These are phyloP conservation scores for Poliocrania exsul DNA, from an alignment of 2,797 vertebrate genomes.

Conservation along the genomic window DNA sequence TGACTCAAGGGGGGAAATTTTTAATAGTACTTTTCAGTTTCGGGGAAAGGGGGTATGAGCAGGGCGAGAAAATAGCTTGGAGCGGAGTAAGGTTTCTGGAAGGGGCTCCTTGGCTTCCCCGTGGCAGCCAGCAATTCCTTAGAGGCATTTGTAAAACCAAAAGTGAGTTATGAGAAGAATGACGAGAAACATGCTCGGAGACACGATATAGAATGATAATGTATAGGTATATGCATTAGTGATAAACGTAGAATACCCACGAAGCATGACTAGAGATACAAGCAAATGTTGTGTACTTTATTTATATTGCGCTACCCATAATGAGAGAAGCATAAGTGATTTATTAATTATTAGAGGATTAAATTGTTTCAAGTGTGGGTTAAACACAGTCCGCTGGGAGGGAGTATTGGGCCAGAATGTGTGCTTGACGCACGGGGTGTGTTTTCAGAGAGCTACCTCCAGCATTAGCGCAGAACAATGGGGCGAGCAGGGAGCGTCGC, in stretches of 20 bases:
- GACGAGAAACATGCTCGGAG: neutral
- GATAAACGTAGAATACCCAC: neutral
- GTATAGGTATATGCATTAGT: neutral
- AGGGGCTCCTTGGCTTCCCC: too few species aligned
- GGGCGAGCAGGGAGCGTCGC: fast-evolving
- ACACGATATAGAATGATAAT: neutral
- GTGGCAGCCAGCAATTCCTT: too few species aligned
- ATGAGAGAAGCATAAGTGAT: neutral
- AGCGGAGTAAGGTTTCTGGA: fast-evolving
- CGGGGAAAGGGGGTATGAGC: neutral
- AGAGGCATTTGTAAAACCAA: neutral
- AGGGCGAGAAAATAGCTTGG: neutral
- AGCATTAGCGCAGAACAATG: neutral
- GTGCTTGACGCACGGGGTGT: neutral
- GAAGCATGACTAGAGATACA: neutral
- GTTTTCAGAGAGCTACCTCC: neutral
- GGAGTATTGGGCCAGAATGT: neutral
- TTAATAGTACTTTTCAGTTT: neutral
- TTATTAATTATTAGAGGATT: neutral
- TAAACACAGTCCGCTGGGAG: neutral
- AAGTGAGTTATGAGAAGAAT: neutral
- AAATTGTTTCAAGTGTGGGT: neutral
- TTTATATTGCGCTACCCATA: neutral
- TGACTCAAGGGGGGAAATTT: slow-evolving; percentile 15
- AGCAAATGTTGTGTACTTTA: neutral